These are phyloP conservation scores for Boloria euphrosyne DNA, from an alignment of 2,888 invertebrate species.

Conservation along the genomic window DNA sequence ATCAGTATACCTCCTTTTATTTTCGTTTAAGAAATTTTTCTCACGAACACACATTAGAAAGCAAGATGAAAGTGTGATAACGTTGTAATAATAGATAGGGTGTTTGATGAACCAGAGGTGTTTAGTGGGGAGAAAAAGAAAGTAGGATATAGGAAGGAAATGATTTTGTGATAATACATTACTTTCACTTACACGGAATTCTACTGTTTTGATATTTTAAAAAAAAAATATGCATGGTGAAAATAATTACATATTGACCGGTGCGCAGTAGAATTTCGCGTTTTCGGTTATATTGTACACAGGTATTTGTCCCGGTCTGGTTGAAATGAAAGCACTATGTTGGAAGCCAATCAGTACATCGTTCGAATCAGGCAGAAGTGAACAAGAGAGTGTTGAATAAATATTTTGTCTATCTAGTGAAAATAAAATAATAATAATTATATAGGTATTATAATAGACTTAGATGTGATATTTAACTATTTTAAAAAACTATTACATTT, in stretches of 20 bases:
- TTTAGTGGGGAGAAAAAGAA: constrained; percentile 41
- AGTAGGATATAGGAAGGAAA: constrained; percentile 51
- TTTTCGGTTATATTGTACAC: no score
- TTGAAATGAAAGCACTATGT: no score
- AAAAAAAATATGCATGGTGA: background rate
- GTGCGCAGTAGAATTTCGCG: no score
- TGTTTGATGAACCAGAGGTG: constrained; percentile 20
- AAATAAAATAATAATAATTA: background rate
- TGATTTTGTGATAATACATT: constrained; percentile 42
- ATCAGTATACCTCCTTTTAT: background rate
- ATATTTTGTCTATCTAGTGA: constrained; percentile 45
- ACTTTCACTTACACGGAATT: constrained; percentile 50
- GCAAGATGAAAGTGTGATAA: constrained; percentile 25
- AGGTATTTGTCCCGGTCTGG: no score
- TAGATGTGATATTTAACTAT: no score
- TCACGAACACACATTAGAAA: background rate
- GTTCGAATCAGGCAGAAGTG: no score
- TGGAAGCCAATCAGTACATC: no score
- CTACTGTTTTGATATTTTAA: background rate
- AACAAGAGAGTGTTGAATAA: no score
- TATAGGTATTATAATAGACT: no score
- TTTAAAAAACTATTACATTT: no score
- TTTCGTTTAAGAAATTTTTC: background rate
- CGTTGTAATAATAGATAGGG: constrained; percentile 16
- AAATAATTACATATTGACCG: no score